phyloP scores from a whole-genome alignment of 2,888 invertebrate genomes.

The Drosophila dives region DNA sequence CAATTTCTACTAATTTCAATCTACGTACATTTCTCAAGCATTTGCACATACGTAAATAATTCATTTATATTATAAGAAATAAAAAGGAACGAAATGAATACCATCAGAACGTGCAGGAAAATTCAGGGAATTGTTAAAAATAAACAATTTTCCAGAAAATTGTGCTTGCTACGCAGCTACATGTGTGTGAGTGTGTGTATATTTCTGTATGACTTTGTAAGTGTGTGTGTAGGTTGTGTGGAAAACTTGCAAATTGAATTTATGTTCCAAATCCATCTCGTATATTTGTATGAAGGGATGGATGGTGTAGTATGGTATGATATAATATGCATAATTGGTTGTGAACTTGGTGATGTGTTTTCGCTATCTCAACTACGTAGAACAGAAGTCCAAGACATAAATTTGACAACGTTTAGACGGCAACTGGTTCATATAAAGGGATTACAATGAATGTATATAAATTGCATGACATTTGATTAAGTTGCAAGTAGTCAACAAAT shows the following conservation, averaged over 20 bases:
- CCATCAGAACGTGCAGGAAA: conserved; percentile 15
- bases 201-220: conserved; percentile 1
- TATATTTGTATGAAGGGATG: not conserved
- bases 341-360: conserved; percentile 8
- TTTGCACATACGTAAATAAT: not conserved
- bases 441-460: not conserved
- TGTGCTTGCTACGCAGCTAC: conserved; percentile 9
- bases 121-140: conserved; percentile 67
- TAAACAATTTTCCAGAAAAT: conserved; percentile 56
- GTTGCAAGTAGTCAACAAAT: not conserved
- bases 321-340: not conserved
- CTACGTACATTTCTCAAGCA: conserved; percentile 1
- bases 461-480: not conserved
- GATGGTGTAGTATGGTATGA: too few species aligned
- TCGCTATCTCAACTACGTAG: conserved; percentile 42
- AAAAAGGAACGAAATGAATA: conserved; percentile 21
- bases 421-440: not conserved
- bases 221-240: conserved; percentile 13
- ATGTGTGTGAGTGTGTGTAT: not conserved
- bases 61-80: conserved; percentile 15
- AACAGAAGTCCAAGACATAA: conserved; percentile 21
- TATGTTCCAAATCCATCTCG: conserved; percentile 7
- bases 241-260: conserved; percentile 27
- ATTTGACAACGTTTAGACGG: not conserved
- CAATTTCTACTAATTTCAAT: conserved; percentile 26